Conservation (phyloP, 2,113 vertebrate genomes). For the Gymnarchus niloticus region DNA sequence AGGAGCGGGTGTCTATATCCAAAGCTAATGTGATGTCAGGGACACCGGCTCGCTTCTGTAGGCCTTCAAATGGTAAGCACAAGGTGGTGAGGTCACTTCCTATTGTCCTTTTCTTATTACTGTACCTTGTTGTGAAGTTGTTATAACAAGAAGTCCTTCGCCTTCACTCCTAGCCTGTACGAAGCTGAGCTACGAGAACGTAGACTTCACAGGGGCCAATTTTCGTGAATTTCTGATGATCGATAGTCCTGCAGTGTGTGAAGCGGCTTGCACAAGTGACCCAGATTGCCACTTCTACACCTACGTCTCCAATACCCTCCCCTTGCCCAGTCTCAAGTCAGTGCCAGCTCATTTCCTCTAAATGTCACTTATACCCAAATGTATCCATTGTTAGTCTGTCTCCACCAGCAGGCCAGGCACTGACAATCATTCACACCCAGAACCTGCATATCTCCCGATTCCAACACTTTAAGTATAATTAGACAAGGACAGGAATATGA, state of each 20-base stretch:
- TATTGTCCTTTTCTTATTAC: background rate
- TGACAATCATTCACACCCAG: too few species aligned
- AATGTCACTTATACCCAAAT: background rate
- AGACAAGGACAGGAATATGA: background rate
- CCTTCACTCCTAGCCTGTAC: constrained; percentile 37
- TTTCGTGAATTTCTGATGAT: constrained; percentile 21
- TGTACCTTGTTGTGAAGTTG: background rate
- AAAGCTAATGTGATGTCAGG: constrained; percentile 38
- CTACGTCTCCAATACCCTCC: constrained; percentile 27
- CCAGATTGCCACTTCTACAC: constrained; percentile 53
- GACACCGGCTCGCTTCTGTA: constrained; percentile 39
- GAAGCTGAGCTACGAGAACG: background rate
- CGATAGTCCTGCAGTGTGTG: constrained; percentile 27
- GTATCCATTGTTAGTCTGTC: background rate
- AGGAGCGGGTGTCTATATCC: background rate
- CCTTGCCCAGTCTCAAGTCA: background rate
- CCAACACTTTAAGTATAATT: background rate
- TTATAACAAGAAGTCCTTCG: background rate
- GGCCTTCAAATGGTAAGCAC: constrained; percentile 13
- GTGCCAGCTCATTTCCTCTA: background rate
- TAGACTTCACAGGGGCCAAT: constrained; percentile 37
- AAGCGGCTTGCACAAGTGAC: constrained; percentile 39
- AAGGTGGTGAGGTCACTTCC: background rate
- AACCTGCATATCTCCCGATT: too few species aligned
- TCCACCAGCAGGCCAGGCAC: background rate